Evolutionary conservation across 2,888 invertebrate species (phyloP).

Genomic region (Xestia sexstrigata): DNA sequence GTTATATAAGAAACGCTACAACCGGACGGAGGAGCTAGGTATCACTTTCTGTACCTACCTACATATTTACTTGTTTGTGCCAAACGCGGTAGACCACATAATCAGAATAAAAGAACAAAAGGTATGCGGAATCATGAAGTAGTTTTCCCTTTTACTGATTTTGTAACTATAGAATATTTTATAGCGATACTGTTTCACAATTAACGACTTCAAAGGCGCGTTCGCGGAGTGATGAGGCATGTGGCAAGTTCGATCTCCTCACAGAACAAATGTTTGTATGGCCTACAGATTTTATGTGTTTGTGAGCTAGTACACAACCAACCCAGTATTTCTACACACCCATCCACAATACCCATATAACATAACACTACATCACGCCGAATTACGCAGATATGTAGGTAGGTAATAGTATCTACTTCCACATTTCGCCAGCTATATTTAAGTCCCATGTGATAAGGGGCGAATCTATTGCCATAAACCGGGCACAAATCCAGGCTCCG

Average conservation of each 20-base stretch:
- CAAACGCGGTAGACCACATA: conserved; percentile 10
- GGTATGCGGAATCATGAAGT: neutral
- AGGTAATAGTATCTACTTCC: neutral
- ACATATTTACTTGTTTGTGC: conserved; percentile 3
- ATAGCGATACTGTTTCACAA: neutral
- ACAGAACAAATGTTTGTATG: conserved; percentile 19
- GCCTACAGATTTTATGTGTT: conserved; percentile 29
- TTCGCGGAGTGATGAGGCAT: neutral
- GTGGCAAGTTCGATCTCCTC: conserved; percentile 7
- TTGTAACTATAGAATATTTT: neutral
- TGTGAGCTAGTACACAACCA: conserved; percentile 1
- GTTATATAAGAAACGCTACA: conserved; percentile 33
- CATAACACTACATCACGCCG: neutral
- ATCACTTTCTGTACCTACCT: neutral
- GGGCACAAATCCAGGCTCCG: neutral
- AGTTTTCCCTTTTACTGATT: neutral
- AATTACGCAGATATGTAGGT: neutral
- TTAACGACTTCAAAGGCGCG: conserved; percentile 10
- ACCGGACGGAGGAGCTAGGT: neutral
- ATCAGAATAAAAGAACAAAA: neutral
- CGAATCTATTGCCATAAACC: neutral
- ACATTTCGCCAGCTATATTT: neutral
- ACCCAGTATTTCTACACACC: conserved; percentile 11
- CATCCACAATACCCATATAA: neutral
- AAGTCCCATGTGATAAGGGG: neutral